These are phyloP conservation scores for Gymnorhina tibicen DNA, from an alignment of 2,113 vertebrate species.

Conservation along the genomic window DNA sequence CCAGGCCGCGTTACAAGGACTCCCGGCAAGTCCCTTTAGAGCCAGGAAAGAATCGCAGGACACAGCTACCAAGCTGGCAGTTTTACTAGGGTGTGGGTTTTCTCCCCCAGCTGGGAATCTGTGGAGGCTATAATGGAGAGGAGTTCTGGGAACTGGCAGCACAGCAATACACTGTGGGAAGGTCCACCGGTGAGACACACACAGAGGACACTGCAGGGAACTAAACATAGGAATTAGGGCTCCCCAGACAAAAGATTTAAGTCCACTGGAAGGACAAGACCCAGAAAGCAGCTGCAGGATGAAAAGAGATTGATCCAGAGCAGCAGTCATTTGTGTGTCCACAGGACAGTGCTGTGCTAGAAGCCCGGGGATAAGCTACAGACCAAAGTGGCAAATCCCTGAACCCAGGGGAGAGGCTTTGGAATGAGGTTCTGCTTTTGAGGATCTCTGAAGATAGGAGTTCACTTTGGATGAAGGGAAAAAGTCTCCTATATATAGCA, in stretches of 20 bases:
- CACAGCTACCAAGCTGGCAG: neutral
- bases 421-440: neutral
- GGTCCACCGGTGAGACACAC: neutral
- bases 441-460: neutral
- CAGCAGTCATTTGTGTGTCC: neutral
- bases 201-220: neutral
- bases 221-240: neutral
- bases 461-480: neutral
- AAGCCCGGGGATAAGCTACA: neutral
- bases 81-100: neutral
- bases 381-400: neutral
- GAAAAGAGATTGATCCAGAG: neutral
- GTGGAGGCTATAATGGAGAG: neutral
- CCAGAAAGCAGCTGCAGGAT: neutral
- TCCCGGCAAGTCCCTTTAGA: neutral
- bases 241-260: neutral
- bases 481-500: neutral
- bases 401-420: neutral
- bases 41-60: neutral
- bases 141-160: neutral
- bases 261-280: neutral
- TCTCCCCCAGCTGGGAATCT: too few relatives aligned
- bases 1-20: rapidly evolving
- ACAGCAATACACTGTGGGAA: neutral
- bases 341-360: neutral